Base-by-base conservation (phyloP, 2,888 invertebrate genomes). In the Rhagonycha fulva region DNA sequence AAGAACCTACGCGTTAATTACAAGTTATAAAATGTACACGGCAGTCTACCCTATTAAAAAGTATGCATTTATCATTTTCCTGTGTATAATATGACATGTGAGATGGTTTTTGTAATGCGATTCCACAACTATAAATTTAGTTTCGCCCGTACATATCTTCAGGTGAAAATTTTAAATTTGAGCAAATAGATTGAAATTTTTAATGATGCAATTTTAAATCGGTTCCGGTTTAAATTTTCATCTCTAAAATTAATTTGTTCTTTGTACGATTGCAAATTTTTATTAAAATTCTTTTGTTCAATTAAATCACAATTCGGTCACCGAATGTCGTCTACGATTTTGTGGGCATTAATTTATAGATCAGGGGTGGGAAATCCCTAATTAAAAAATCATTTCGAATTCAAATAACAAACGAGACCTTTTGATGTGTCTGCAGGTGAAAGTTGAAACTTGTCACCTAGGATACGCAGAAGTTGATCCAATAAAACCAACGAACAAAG, bases 51-150 rank as follows among this genome's bases (percentile, higher is more conserved):
- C 74, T 28, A 78, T 71, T 74, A 77, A 78, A 80, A 78, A 76
- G 74, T 72, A 71, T 73, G 78, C 80, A 80, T 80, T 80, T 80
- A 80, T 80, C 80, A 80, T 80, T 79, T 80, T 78, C 79, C 78
- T 74, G 70, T 75, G 63, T 47, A 78, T 79, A 80, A 80, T 79
- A 74, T 78, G 79, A 79, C 79, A 74, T 77, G 72, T 75, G 74
- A 80, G 78, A 73, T 78, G 75, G 75, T 73, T 79, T 74, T 75
- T 80, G 80, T 80, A 80, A 80, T 76, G 76, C 75, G 79, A 80
- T 76, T 79, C 80, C 76, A 14, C 78, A 75, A 70, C 69, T 75
- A 74, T 78, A 78, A 71, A 71, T 71, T 62, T 62, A 12, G 24
- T 61, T 24, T 26, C 62, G 71, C 23, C 24, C 14, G 23, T 23